Conservation (phyloP, 2,797 vertebrate species). For the Pangasius krempfi region DNA sequence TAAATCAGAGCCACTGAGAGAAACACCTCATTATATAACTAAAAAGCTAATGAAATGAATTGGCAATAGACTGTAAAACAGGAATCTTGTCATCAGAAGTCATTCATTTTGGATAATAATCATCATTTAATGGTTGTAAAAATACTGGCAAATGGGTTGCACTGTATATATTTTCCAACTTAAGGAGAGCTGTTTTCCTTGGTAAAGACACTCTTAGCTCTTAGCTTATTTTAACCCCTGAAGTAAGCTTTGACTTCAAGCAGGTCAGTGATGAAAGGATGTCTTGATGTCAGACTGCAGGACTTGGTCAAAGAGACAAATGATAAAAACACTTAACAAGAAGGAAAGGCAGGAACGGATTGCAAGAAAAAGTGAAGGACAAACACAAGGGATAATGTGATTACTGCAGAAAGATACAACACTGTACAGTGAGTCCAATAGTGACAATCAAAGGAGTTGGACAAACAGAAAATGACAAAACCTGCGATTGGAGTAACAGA, state of each 20-base stretch:
- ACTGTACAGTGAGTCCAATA: not conserved
- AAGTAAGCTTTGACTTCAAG: slow-evolving; percentile 37
- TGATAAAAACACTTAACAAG: slow-evolving; percentile 21
- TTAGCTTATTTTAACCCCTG: slow-evolving; percentile 52
- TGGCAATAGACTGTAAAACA: slow-evolving; percentile 36
- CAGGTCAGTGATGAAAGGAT: slow-evolving; percentile 31
- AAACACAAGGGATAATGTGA: slow-evolving; percentile 13
- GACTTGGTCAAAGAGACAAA: slow-evolving; percentile 20
- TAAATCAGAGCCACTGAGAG: slow-evolving; percentile 31
- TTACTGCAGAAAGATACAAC: slow-evolving; percentile 3
- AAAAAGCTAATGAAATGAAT: slow-evolving; percentile 38
- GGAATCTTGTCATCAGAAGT: not conserved
- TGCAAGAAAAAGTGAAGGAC: slow-evolving; percentile 10
- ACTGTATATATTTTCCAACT: slow-evolving; percentile 7
- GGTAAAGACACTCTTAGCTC: slow-evolving; percentile 25
- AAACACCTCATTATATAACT: slow-evolving; percentile 42
- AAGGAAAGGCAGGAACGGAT: not conserved
- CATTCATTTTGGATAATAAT: slow-evolving; percentile 7
- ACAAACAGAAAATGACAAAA: slow-evolving; percentile 12
- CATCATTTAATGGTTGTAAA: not conserved
- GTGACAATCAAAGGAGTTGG: slow-evolving; percentile 11
- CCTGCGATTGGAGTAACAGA: not conserved
- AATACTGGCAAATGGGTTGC: not conserved
- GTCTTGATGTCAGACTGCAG: slow-evolving; percentile 28
- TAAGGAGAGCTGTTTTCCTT: slow-evolving; percentile 21